phyloP scores from a whole-genome alignment of 1,140 invertebrate genomes.

The Magallana ariakensis region DNA sequence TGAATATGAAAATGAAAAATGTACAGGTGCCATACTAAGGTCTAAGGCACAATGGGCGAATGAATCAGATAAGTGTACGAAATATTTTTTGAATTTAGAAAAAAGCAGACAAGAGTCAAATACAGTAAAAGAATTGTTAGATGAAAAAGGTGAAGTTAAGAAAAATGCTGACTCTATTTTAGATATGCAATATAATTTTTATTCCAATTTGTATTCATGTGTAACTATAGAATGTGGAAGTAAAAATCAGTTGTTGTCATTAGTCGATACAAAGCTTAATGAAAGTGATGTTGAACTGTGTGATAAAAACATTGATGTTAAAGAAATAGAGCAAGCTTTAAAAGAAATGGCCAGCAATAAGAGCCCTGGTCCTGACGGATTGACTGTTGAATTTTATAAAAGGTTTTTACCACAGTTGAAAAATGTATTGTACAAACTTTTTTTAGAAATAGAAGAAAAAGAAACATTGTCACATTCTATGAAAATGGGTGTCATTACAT shows the following conservation, averaged over 20 bases:
- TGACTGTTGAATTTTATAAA: conserved; percentile 51
- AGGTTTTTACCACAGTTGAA: conserved; percentile 30
- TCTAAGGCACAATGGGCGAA: conserved; percentile 1
- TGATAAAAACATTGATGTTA: too few relatives aligned
- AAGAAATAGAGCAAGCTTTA: conserved; percentile 31
- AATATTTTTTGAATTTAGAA: too few relatives aligned
- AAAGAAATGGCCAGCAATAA: conserved; percentile 43
- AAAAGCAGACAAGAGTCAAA: too few relatives aligned
- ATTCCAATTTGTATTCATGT: conserved; percentile 43
- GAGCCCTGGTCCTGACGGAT: conserved; percentile 46
- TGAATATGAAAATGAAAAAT: conserved; percentile 39
- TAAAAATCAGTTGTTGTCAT: conserved; percentile 30
- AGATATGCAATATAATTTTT: conserved; percentile 44
- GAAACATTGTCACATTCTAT: conserved; percentile 37
- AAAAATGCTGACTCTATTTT: conserved; percentile 39
- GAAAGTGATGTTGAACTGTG: background rate
- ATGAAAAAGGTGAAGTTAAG: too few relatives aligned
- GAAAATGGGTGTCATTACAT: conserved; percentile 39
- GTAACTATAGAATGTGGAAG: conserved; percentile 31
- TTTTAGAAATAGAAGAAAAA: background rate
- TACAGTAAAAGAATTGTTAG: too few relatives aligned
- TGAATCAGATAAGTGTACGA: too few relatives aligned
- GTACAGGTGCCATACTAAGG: conserved; percentile 36
- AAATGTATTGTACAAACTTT: background rate
- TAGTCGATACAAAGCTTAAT: background rate